These are phyloP conservation scores for Pyrochroa serraticornis DNA, from an alignment of 2,888 invertebrate species.

Conservation along the genomic window DNA sequence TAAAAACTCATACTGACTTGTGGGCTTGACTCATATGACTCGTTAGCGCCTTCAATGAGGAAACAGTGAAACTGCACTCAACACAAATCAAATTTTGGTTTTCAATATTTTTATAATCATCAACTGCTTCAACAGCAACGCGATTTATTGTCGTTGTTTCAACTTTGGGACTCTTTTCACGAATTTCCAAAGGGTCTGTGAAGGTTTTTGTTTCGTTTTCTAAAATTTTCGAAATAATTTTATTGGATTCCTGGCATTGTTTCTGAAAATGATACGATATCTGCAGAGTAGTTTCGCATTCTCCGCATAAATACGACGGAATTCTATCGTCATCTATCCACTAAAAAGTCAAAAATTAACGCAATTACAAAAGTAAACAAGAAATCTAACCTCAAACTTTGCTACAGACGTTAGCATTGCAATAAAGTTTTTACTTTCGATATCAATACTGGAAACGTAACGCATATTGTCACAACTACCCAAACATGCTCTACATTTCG, in stretches of 20 bases:
- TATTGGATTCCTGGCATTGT: not conserved
- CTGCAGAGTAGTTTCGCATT: constrained; percentile 4
- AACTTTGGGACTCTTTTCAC: not conserved
- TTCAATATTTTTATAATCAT: too few species aligned
- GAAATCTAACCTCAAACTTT: constrained; percentile 11
- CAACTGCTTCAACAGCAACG: too few species aligned
- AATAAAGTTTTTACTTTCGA: not conserved
- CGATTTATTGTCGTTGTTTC: too few species aligned
- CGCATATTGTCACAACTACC: not conserved
- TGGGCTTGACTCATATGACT: not conserved
- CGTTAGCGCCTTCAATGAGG: not conserved
- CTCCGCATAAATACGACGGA: constrained; percentile 1
- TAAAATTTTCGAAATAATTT: not conserved
- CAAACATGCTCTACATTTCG: constrained; percentile 6
- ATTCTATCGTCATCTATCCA: constrained; percentile 1
- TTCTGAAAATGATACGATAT: not conserved
- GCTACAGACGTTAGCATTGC: constrained; percentile 6
- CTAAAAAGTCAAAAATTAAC: constrained; percentile 2
- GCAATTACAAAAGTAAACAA: not conserved
- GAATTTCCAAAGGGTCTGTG: not conserved
- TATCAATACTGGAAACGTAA: not conserved
- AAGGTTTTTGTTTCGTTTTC: not conserved
- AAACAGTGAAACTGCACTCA: too few species aligned
- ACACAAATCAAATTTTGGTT: too few species aligned
- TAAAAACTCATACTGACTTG: not conserved